These are phyloP conservation scores for Heliconius nattereri DNA, from an alignment of 1,140 invertebrate species.

Conservation along the genomic window DNA sequence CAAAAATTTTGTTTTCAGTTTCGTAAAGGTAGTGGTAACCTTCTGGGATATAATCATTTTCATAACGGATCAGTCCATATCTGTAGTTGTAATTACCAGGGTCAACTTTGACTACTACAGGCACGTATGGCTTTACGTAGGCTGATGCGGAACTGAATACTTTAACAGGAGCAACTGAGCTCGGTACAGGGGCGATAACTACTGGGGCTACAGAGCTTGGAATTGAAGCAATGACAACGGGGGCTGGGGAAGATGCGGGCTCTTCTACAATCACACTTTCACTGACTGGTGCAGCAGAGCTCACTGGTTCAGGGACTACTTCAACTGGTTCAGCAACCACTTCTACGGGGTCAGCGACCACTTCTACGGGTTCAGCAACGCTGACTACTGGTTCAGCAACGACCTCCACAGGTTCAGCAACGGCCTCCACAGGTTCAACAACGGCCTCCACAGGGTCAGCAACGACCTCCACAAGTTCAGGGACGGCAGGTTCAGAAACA, in stretches of 20 bases:
- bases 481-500: background rate
- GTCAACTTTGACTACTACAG: background rate
- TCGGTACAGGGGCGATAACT: conserved; percentile 5
- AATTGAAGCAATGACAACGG: conserved; percentile 9
- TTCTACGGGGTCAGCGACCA: conserved; percentile 57
- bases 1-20: conserved; percentile 84
- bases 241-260: conserved; percentile 1
- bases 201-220: background rate
- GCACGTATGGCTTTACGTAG: conserved; percentile 15
- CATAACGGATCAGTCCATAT: conserved; percentile 72
- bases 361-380: background rate
- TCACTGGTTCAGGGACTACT: conserved; percentile 33
- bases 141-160: conserved; percentile 5
- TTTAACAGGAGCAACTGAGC: background rate
- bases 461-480: background rate
- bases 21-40: conserved; percentile 83
- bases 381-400: too few species aligned
- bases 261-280: conserved; percentile 1
- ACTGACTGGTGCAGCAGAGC: background rate
- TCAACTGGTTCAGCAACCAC: conserved; percentile 35
- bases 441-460: too few species aligned
- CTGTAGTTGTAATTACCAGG: conserved; percentile 52
- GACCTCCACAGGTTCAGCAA: too few species aligned
- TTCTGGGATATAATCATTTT: conserved; percentile 62
- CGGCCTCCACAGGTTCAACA: too few species aligned